Base-by-base conservation (phyloP, 1,140 invertebrate species). In the Camponotus pennsylvanicus region DNA sequence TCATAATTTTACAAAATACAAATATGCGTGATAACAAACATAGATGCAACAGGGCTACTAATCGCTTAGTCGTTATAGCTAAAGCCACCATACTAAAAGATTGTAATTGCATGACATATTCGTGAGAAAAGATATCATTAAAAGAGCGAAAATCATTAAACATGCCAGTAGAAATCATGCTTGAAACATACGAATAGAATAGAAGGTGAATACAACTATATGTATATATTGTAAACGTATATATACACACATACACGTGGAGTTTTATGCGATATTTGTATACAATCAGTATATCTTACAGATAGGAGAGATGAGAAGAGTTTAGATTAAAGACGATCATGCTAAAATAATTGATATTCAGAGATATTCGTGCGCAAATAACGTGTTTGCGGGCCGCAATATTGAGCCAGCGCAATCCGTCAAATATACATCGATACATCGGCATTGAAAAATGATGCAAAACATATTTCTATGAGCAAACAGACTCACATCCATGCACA, bases 401-500 rank as follows among this genome's bases (percentile, higher is more conserved):
- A 63, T 61, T 37, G 13, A 66, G n/a, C 9, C 18, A 52, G 15
- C 69, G 55, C 69, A 73, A 61, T 73, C 21, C 21, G 18, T 83
- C 63, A 83, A 61, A 34, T 37, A 21, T 73, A 82, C 27, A 61
- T 73, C 18, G 37, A 82, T 71, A 82, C 21, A n/a, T 40, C 71
- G 49, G 45, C n/a, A 82, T 11, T 15, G 27, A 63, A 32, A 61
- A 71, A 61, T 75, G 37, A 83, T 83, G 70, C 69, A 75, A 61
- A 61, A 67, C 2, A 79, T 84, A 63, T 45, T 67, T 76, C 15
- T 42, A 79, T 34, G 59, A 85, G 45, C 69, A 78, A 63, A 82
- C 40, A 32, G 32, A 83, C 32, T 57, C 79, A 83, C 79, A 73
- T 83, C 73, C 79, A 83, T 83, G 69, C 79, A 83, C 79, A 83